Evolutionary conservation across 2,113 vertebrate genomes (phyloP), one percentile per base, ranked within the genome.

Genomic region (Rhea americana): DNA sequence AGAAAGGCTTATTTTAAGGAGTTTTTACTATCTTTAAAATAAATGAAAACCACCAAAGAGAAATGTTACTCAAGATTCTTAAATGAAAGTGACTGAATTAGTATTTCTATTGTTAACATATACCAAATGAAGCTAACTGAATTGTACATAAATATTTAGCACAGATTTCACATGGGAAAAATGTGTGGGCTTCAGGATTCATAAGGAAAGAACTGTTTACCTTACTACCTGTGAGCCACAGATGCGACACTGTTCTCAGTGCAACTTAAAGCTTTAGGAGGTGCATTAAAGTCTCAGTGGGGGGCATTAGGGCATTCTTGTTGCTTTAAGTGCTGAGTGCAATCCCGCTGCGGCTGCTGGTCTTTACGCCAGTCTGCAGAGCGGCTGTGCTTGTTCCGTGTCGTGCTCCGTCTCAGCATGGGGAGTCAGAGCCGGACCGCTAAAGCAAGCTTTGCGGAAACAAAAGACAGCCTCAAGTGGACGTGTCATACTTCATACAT

Each of bases 251-350:
- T 83, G 63, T 71, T 80, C 55, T 62, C 63, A 77, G 75, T n/a
- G 59, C 41, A 8, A 35, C 59, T 53, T 71, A 8, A 45, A 79
- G 62, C 37, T 85, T 39, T 41, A 65, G 2, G 3, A 45, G 11
- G 11, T 63, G n/a, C 13, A 17, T n/a, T 81, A 47, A 83, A 93
- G n/a, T 47, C 55, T 70, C 0, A 0, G 14, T 74, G 61, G 3
- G 56, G 76, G 37, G 26, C 77, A 63, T 63, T 35, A 66, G 56
- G 20, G 28, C 13, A 35, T 77, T 80, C 28, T 67, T 77, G 26
- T 82, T 81, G n/a, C 20, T 78, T 71, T 22, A n/a, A 45, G 47
- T 58, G 50, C 20, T 30, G 71, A 47, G 71, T 74, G n/a, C 5
- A 58, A 17, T 32, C 32, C 28, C 16, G 32, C 65, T 77, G 45